Evolutionary conservation across 2,797 vertebrate species (phyloP), one percentile per base, ranked within the genome.

Genomic region (Morus bassanus): DNA sequence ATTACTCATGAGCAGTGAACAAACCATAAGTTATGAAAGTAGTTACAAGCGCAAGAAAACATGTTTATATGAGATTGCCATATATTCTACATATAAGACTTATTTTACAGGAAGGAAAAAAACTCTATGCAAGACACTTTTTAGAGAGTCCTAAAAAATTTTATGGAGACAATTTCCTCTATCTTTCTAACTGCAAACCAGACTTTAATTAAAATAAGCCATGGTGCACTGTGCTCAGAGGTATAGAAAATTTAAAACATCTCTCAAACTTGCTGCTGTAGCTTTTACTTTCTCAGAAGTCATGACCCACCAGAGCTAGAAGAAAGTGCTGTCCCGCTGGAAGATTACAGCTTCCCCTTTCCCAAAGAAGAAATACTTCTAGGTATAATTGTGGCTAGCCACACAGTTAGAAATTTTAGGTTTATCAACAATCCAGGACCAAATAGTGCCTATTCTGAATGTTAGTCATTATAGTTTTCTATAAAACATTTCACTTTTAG

Each of bases 161-260:
- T 95, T 96, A 95, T 88, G 59, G 37, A 25, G 57, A 77, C 19
- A 18, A 72, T 96, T 95, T 95, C 91, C 87, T 89, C 77, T 87
- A 64, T 25, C 56, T 78, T 82, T 85, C 68, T 72, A 89, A 72
- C 31, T 80, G 63, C 74, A 93, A 96, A 93, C 51, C 59, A 72
- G 75, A 75, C 25, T 91, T 95, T 89, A 95, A 96, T 96, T 96
- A 95, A 95, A 93, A 91, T 64, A 95, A 95, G 27, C 60, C 57
- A 56, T 22, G 35, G 41, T 83, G 31, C 37, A 89, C 80, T 79
- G 41, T 63, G 67, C 74, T 88, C 56, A 85, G 41, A 92, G 18
- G 24, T 68, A 93, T 1, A 78, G 72, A 91, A 93, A 89, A 89
- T 68, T 80, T 94, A 74, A 95, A 92, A 75, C 24, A 11, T 35